phyloP scores from a whole-genome alignment of 2,113 vertebrate species.

The Crotalus helleri region DNA sequence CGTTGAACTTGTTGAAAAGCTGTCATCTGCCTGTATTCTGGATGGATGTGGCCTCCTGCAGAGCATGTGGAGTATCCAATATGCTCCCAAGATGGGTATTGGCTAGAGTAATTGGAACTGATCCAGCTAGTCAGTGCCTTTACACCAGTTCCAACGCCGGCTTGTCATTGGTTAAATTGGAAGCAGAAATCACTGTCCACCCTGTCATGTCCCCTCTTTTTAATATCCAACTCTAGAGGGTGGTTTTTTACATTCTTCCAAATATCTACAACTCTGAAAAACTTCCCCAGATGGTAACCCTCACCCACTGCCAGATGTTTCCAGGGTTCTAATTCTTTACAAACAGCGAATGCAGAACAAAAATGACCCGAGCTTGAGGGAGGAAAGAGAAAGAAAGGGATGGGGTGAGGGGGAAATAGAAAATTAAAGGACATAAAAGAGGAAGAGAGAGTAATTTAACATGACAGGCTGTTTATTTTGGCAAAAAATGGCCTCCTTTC shows the following conservation, averaged over 20 bases:
- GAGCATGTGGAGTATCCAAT: not conserved
- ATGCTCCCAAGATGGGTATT: not conserved
- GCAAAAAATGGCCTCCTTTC: constrained; percentile 70
- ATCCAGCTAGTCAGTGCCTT: not conserved
- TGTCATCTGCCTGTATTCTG: not conserved
- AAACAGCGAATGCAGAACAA: not conserved
- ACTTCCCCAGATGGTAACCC: constrained; percentile 6
- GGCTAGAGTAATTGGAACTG: not conserved
- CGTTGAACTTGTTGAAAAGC: not conserved
- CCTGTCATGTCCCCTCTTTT: not conserved
- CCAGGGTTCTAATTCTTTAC: not conserved
- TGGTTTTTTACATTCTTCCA: not conserved
- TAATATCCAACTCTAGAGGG: not conserved
- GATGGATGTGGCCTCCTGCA: not conserved
- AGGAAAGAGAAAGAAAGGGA: not conserved
- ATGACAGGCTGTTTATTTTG: constrained; percentile 82
- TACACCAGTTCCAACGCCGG: not conserved
- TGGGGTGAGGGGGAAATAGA: not conserved
- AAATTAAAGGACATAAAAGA: constrained; percentile 45
- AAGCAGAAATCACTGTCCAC: not conserved
- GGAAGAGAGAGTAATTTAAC: constrained; percentile 67
- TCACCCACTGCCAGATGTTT: constrained; percentile 7
- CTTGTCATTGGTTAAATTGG: not conserved
- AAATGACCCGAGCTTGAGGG: not conserved
- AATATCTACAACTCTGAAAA: constrained; percentile 8